Evolutionary conservation across 2,888 invertebrate species (phyloP), one percentile per base, ranked within the genome.

Genomic region (Andricus curvator): DNA sequence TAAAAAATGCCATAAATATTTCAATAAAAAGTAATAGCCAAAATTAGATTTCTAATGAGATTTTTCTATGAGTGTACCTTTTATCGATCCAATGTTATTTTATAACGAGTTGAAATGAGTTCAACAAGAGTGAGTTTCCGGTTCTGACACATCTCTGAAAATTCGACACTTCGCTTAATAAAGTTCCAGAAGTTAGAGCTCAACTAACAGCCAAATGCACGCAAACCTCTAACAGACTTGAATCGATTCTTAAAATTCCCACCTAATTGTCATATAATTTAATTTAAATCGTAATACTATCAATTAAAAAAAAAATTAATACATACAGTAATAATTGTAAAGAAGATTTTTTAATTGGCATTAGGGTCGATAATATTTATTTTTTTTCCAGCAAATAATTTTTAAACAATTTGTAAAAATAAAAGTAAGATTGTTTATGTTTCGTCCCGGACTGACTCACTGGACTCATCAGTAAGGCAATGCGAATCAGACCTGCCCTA

Each of bases 111-210:
- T 74, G 56, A 29, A 74, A 56, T 74, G 56, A 74, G 74, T 74
- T 74, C 33, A 74, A 56, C 56, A 56, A 74, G n/a, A 74, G 51
- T 56, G 33, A 74, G 51, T 56, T 74, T 74, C 74, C 74, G 56
- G 51, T 56, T 74, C 74, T 74, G 51, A 74, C 74, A 74, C 74
- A 74, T 74, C 51, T 74, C 33, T n/a, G 37, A 82, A 81, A 85
- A 85, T 85, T 83, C 82, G 85, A 85, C 85, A 84, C 81, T 81
- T 83, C 60, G 62, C 80, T 81, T 85, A 84, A 83, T 85, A 86
- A 87, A 85, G 86, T 86, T 86, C 80, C 66, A 62, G 76, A 85
- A 86, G 83, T 86, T 85, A 56, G 74, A 60, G 44, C 9, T 68
- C 74, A 13, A 51, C 33, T 56, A 74, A 33, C 74, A 51, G 70